Evolutionary conservation across 2,888 invertebrate genomes (phyloP), one percentile per base, ranked within the genome.

Genomic region (Dasysyrphus albostriatus): DNA sequence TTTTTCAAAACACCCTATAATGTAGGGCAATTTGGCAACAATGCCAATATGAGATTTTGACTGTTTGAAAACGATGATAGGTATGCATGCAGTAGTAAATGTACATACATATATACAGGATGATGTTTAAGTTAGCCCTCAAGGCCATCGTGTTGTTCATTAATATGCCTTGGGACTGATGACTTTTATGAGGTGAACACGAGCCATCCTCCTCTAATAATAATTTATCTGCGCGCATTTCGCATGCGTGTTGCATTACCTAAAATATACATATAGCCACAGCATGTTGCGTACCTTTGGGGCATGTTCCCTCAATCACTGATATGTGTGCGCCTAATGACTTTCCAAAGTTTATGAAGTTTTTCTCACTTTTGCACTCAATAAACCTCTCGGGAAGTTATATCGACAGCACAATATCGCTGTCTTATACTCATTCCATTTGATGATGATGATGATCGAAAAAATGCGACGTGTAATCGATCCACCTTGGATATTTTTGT

Each of bases 91-190:
- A 58, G 73, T 54, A 77, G 72, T 69, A 34, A 70, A n/a, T n/a
- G n/a, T n/a, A n/a, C n/a, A 32, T 44, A 4, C 9, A 42, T 58
- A 12, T 5, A 58, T 51, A 49, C n/a, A 67, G 47, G 44, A 42
- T 54, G 44, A 44, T 47, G 67, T 24, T 19, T 73, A 56, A 63
- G 51, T 8, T 54, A 44, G 74, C 87, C 83, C 87, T 83, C 87
- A 87, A 87, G 87, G 87, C 87, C 87, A 87, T 87, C 78, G 83
- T 82, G 83, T 78, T 70, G 78, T 83, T 83, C 87, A 83, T 83
- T 87, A 87, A 79, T 79, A 83, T 83, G 87, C 87, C 83, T 78
- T 24, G 74, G 70, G 78, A 76, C 56, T 70, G 70, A 70, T 49
- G 81, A 84, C 84, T 85, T 85, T 82, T 85, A 85, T 74, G 85